Evolutionary conservation across 2,113 vertebrate species (phyloP).

Genomic region (Charina bottae): DNA sequence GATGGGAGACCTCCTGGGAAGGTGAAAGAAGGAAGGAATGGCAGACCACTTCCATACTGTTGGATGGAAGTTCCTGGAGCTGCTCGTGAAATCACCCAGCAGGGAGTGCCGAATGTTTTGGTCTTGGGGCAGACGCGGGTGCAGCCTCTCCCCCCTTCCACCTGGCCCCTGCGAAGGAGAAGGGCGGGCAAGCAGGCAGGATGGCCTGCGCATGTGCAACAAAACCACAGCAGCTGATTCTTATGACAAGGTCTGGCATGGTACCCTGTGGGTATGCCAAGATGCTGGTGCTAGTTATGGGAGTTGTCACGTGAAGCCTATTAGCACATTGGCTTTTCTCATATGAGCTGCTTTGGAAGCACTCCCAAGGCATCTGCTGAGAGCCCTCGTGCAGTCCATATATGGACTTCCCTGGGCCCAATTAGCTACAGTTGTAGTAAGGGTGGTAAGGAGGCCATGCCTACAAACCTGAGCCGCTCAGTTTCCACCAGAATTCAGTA

Average conservation of each 20-base stretch:
- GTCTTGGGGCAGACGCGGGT: neutral
- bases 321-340: neutral
- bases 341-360: neutral
- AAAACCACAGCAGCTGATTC: neutral
- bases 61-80: neutral
- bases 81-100: too few relatives aligned
- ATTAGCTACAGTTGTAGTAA: neutral
- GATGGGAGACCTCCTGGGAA: neutral
- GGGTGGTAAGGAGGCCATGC: neutral
- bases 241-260: neutral
- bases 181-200: neutral
- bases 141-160: neutral
- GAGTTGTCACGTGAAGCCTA: neutral
- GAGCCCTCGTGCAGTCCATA: neutral
- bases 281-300: neutral
- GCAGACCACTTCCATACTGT: neutral
- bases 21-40: neutral
- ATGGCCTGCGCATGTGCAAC: neutral
- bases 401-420: neutral
- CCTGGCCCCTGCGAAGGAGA: neutral
- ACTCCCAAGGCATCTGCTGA: neutral
- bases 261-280: too few relatives aligned
- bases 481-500: neutral
- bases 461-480: neutral
- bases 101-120: neutral